Evolutionary conservation across 2,888 invertebrate genomes (phyloP).

Genomic region (Spodoptera exigua): DNA sequence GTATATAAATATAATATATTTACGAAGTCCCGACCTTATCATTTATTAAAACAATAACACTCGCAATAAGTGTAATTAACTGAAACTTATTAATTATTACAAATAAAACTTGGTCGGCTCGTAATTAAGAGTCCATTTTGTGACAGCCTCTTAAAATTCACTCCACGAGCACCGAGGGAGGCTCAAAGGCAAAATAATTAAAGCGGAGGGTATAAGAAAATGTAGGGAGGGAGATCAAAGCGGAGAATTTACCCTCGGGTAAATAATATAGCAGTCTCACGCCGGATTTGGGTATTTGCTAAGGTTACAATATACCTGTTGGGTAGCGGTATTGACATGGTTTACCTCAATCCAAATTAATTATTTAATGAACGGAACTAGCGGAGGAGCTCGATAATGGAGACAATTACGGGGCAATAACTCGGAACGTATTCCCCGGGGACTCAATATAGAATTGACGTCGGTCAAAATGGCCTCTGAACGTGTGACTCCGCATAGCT

Average conservation of each 20-base stretch:
- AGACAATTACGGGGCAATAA: conserved; percentile 57
- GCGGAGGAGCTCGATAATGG: conserved; percentile 34
- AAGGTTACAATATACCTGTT: conserved; percentile 64
- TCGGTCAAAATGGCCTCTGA: conserved; percentile 5
- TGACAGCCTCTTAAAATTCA: conserved; percentile 87
- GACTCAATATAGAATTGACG: conserved; percentile 29
- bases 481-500: conserved; percentile 18
- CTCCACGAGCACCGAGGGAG: conserved; percentile 76
- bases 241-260: conserved; percentile 77
- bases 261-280: conserved; percentile 76
- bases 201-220: conserved; percentile 85
- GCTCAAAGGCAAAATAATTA: conserved; percentile 88
- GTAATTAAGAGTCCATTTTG: conserved; percentile 88
- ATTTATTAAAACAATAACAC: conserved; percentile 57
- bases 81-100: conserved; percentile 83
- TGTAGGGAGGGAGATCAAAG: conserved; percentile 84
- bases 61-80: conserved; percentile 28
- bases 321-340: conserved; percentile 63
- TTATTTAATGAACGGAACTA: conserved; percentile 60
- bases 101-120: conserved; percentile 79
- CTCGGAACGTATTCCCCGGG: conserved; percentile 37
- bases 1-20: too few species aligned
- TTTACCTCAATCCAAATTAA: conserved; percentile 64
- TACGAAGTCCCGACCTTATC: conserved; percentile 12
- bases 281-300: conserved; percentile 72